phyloP scores from a whole-genome alignment of 2,888 invertebrate species.

The Dasypogon diadema region DNA sequence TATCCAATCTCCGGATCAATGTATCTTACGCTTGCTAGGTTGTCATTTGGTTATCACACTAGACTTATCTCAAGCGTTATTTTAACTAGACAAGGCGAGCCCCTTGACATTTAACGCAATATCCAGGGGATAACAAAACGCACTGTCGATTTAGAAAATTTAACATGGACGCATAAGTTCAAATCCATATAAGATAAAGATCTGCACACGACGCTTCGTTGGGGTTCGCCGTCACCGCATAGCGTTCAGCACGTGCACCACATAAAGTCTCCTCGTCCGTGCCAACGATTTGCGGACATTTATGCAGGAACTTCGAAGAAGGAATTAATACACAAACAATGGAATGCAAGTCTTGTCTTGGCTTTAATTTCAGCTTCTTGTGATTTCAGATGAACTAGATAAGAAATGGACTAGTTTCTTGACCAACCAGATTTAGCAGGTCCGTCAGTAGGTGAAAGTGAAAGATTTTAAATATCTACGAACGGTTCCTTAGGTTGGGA shows the following conservation, averaged over 20 bases:
- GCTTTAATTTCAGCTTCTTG: neutral
- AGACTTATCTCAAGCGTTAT: conserved; percentile 19
- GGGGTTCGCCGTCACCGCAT: neutral
- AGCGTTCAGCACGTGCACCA: conserved; percentile 15
- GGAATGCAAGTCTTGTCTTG: neutral
- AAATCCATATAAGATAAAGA: neutral
- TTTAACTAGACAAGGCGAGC: neutral
- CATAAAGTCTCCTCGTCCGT: neutral
- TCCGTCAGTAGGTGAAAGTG: neutral
- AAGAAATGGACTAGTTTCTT: neutral
- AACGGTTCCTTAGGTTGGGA: neutral
- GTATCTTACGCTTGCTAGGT: neutral
- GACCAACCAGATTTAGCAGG: neutral
- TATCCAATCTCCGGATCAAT: conserved; percentile 6
- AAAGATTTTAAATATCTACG: neutral
- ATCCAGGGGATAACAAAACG: conserved; percentile 25
- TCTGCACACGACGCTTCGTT: conserved; percentile 23
- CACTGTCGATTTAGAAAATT: neutral
- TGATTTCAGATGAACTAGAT: neutral
- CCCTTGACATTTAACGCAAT: conserved; percentile 28
- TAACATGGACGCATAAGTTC: neutral
- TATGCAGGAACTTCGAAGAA: neutral
- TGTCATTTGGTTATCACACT: neutral
- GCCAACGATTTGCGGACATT: neutral
- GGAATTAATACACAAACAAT: neutral